Percentiles rank a stretch among this genome's conserved stretches.
Evolutionary conservation across 2,113 vertebrate genomes (phyloP).

Genomic region (Megalops atlanticus): DNA sequence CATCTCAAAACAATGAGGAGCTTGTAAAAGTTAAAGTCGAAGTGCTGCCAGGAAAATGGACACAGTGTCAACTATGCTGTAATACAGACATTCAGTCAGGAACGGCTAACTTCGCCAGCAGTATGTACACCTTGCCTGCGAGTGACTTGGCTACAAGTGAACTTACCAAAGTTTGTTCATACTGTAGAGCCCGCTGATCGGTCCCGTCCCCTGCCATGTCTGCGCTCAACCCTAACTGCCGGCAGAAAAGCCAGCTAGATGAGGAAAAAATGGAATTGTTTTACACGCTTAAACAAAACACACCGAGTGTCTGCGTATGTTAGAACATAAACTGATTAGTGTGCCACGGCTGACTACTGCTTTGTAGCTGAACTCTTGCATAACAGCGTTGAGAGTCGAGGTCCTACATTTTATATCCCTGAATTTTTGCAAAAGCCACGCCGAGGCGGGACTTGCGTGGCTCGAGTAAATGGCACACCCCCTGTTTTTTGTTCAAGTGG

Average conservation of each 20-base stretch:
- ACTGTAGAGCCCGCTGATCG: constrained; percentile 88
- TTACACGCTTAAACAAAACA: constrained; percentile 31
- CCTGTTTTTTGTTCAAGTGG: constrained; percentile 29
- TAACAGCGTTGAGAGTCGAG: constrained; percentile 28
- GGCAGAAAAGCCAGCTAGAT: constrained; percentile 28
- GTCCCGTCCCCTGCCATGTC: constrained; percentile 80
- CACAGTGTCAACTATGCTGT: neutral
- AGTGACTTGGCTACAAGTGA: constrained; percentile 41
- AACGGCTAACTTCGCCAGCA: neutral
- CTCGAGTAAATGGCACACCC: constrained; percentile 46
- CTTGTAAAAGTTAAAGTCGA: neutral
- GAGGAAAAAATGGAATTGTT: neutral
- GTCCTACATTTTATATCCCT: constrained; percentile 65
- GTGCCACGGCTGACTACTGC: constrained; percentile 2
- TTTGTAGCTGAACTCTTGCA: constrained; percentile 40
- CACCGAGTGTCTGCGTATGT: constrained; percentile 16
- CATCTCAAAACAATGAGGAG: neutral
- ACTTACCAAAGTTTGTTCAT: constrained; percentile 94
- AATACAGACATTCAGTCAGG: neutral
- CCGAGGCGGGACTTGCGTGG: constrained; percentile 62
- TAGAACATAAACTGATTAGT: constrained; percentile 29
- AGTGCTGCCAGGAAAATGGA: neutral
- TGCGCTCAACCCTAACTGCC: constrained; percentile 31
- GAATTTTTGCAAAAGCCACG: constrained; percentile 30
- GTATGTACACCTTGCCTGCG: neutral